A percentile compares a stretch with the other conserved stretches of the same genome.
Evolutionary conservation across 2,113 vertebrate species (phyloP).

Genomic region (Ginglymostoma cirratum): DNA sequence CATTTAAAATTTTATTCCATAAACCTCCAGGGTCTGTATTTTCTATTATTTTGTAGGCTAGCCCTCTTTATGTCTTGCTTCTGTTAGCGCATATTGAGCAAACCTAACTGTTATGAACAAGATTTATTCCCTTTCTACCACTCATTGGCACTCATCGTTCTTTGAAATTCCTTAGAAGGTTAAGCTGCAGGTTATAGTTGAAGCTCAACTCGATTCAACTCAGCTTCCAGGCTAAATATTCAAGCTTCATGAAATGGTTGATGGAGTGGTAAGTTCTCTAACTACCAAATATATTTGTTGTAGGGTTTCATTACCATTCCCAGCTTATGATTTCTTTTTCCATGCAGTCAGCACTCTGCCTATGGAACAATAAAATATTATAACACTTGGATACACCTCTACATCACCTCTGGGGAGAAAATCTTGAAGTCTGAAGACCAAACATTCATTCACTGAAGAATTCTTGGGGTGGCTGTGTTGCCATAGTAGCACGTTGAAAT

Average conservation of each 20-base stretch:
- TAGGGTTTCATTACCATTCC: conserved; percentile 7
- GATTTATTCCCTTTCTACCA: neutral
- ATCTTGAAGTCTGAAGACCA: neutral
- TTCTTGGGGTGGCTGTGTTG: neutral
- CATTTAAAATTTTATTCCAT: neutral
- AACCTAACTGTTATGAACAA: neutral
- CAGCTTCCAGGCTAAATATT: neutral
- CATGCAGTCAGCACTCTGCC: neutral
- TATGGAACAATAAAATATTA: neutral
- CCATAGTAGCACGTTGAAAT: neutral
- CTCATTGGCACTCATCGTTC: neutral
- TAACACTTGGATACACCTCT: neutral
- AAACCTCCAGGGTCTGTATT: neutral
- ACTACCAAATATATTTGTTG: neutral
- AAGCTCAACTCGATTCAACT: neutral
- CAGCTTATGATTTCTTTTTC: neutral
- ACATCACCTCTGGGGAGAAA: neutral
- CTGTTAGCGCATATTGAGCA: neutral
- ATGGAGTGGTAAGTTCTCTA: neutral
- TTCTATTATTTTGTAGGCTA: neutral
- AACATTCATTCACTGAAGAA: neutral
- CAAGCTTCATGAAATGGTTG: neutral
- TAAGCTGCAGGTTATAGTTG: neutral
- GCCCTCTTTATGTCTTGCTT: neutral
- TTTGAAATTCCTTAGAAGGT: neutral